These are phyloP conservation scores for Suillia variegata DNA, from an alignment of 2,888 invertebrate species.

Conservation along the genomic window DNA sequence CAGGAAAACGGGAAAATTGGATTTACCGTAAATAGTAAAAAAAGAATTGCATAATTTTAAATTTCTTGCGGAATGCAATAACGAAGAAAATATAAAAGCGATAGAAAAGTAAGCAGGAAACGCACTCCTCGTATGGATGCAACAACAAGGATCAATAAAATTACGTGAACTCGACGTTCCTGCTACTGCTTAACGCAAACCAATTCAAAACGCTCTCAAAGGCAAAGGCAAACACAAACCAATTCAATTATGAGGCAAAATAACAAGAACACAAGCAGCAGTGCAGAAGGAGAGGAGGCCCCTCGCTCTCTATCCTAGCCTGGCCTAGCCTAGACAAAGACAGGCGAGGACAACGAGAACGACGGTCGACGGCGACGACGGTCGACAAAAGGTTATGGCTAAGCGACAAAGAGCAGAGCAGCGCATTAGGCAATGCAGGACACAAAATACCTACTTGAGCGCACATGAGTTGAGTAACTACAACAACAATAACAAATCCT, in stretches of 20 bases:
- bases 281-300: background rate
- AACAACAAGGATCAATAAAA: background rate
- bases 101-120: background rate
- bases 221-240: background rate
- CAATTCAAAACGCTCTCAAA: background rate
- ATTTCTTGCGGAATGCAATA: too few relatives aligned
- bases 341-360: background rate
- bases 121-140: background rate
- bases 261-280: background rate
- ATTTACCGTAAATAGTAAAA: too few relatives aligned
- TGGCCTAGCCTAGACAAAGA: background rate
- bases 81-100: too few relatives aligned
- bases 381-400: background rate
- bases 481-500: too few relatives aligned
- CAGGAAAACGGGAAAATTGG: too few relatives aligned
- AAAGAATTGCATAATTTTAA: too few relatives aligned
- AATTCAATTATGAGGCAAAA: background rate
- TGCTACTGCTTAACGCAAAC: background rate
- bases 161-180: too few relatives aligned
- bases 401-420: too few relatives aligned
- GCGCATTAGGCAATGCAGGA: too few relatives aligned
- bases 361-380: too few relatives aligned
- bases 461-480: too few relatives aligned
- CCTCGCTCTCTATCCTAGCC: background rate
- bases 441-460: too few relatives aligned